Percentiles rank a stretch among this genome's conserved stretches.
Evolutionary conservation across 2,797 vertebrate genomes (phyloP).

Genomic region (Lepidocolaptes lacrymiger): DNA sequence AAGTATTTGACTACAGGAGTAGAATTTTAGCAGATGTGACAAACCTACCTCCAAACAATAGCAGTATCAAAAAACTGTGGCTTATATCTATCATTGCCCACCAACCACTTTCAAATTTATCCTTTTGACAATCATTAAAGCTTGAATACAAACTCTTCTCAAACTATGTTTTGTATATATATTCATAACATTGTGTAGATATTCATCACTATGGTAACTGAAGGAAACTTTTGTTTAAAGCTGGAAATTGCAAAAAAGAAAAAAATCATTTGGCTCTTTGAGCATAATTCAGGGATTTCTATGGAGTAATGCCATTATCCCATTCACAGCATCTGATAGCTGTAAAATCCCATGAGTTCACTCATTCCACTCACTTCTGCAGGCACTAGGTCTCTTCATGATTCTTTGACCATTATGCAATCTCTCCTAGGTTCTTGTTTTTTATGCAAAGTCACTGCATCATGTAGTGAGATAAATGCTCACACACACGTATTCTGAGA

Average conservation of each 20-base stretch:
- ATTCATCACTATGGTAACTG: neutral
- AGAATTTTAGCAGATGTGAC: slow-evolving; percentile 1
- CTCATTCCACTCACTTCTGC: neutral
- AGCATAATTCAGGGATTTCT: neutral
- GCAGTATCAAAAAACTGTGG: neutral
- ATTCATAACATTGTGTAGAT: neutral
- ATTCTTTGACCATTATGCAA: neutral
- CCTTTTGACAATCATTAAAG: neutral
- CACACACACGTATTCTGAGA: neutral
- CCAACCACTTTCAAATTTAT: neutral
- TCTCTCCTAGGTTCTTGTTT: neutral
- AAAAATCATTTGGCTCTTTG: neutral
- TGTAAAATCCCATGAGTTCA: neutral
- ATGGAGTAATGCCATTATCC: neutral
- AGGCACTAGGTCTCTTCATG: neutral
- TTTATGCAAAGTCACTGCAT: neutral
- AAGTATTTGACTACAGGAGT: neutral
- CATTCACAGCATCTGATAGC: neutral
- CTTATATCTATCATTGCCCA: neutral
- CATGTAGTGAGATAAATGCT: neutral
- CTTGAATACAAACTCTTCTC: neutral
- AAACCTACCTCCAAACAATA: slow-evolving; percentile 20
- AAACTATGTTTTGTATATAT: neutral
- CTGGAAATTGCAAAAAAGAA: neutral
- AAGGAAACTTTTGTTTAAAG: neutral